Base-by-base conservation (phyloP, 2,797 vertebrate genomes). In the Myotis planiceps region DNA sequence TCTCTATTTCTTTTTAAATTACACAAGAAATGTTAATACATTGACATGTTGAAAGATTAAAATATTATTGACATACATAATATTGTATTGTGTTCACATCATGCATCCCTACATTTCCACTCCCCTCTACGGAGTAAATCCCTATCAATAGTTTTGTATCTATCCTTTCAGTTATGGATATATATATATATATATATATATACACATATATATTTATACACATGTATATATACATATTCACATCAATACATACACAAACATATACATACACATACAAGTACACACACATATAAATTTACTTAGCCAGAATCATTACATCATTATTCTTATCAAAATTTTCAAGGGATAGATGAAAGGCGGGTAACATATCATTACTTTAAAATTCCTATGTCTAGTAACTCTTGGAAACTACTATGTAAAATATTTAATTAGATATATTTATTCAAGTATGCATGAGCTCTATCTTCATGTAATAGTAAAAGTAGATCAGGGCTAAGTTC, bases 301-400 rank as follows among this genome's bases (percentile, higher is more conserved):
- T 95, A 90, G 49, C 18, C 4, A 78, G 79, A 92, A 71, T 79
- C 39, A 49, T 19, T 15, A 47, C 42, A 42, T 65, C 82, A 27
- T 74, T 65, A 2, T 92, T 88, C 21, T 76, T 89, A 58, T 55
- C 6, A 78, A 68, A 94, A 45, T 51, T 34, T 96, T 88, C 21
- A 63, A 75, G 53, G 14, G 6, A 49, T 16, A 68, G n/a, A 76
- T 72, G 29, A 80, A 76, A 25, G 8, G 49, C 74, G 72, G 34
- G 32, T 21, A 65, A 76, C 60, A 60, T 47, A 27, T n/a, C 47
- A 76, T 82, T 88, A 89, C 58, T 90, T 92, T 66, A 92, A 93
- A 42, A 87, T 39, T 9, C 5, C 29, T 12, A 63, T 32, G 3
- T 75, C 47, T 86, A 58, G 12, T 45, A 68, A 92, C 8, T 72